Evolutionary conservation across 2,888 invertebrate genomes (phyloP).

Genomic region (Drosophila sordidula): DNA sequence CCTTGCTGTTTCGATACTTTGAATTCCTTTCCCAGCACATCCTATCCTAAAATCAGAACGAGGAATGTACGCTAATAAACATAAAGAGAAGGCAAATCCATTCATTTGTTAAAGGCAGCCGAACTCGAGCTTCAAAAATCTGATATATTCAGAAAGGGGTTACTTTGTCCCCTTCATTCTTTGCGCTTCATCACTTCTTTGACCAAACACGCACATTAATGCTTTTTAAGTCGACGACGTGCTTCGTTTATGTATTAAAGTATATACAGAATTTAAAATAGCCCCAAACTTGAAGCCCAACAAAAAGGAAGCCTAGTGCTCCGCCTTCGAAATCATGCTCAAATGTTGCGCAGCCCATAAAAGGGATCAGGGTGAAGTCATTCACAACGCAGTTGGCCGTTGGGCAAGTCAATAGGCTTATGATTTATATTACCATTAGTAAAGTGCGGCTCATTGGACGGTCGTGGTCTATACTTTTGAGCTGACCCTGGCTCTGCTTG

Average conservation of each 20-base stretch:
- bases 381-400: conserved; percentile 33
- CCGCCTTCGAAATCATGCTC: conserved; percentile 35
- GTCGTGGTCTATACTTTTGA: conserved; percentile 5
- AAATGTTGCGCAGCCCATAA: conserved; percentile 70
- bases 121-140: conserved; percentile 2
- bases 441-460: conserved; percentile 59
- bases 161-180: conserved; percentile 9
- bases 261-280: conserved; percentile 49
- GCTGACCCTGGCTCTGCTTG: neutral
- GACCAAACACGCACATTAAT: conserved; percentile 67
- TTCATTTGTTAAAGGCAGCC: conserved; percentile 35
- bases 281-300: conserved; percentile 9
- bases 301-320: neutral
- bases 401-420: conserved; percentile 72
- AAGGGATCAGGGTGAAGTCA: conserved; percentile 70
- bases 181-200: conserved; percentile 34
- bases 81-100: conserved; percentile 11
- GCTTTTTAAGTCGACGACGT: conserved; percentile 59
- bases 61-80: conserved; percentile 13
- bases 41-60: conserved; percentile 21
- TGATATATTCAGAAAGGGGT: conserved; percentile 1
- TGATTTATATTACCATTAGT: conserved; percentile 76
- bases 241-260: conserved; percentile 54
- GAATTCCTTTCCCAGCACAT: conserved; percentile 1
- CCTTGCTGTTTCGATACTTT: neutral